phyloP scores from a whole-genome alignment of 2,888 invertebrate species.

The Apamea monoglypha region DNA sequence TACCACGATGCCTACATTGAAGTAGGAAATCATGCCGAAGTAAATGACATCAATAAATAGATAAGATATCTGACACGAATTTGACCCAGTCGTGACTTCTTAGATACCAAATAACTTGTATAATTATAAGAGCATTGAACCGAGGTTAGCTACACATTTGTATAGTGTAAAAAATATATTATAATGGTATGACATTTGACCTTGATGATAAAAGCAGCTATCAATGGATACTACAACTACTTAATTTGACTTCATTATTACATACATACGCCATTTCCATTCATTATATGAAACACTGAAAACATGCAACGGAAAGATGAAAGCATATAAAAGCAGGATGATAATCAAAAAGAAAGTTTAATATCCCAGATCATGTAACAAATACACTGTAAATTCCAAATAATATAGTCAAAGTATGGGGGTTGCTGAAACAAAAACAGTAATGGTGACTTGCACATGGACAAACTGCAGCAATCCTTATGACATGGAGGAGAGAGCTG shows the following conservation, averaged over 20 bases:
- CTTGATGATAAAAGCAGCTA: slow-evolving; percentile 52
- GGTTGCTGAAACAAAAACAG: slow-evolving; percentile 84
- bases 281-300: slow-evolving; percentile 50
- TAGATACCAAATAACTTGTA: slow-evolving; percentile 63
- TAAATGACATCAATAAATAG: slow-evolving; percentile 72
- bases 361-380: slow-evolving; percentile 66
- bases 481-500: slow-evolving; percentile 52
- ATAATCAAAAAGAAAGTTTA: slow-evolving; percentile 63
- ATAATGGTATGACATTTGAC: slow-evolving; percentile 44
- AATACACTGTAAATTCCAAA: slow-evolving; percentile 66
- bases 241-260: slow-evolving; percentile 40
- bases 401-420: slow-evolving; percentile 77
- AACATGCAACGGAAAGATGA: slow-evolving; percentile 65
- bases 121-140: slow-evolving; percentile 74
- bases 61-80: slow-evolving; percentile 75
- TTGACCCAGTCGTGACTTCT: slow-evolving; percentile 81
- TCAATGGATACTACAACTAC: slow-evolving; percentile 37
- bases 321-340: slow-evolving; percentile 67
- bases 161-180: slow-evolving; percentile 26
- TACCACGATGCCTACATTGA: slow-evolving; percentile 54
- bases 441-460: slow-evolving; percentile 67
- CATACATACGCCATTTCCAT: slow-evolving; percentile 40
- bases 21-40: slow-evolving; percentile 73
- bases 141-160: slow-evolving; percentile 57
- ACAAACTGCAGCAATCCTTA: slow-evolving; percentile 62